Base-by-base conservation (phyloP, 1,140 invertebrate genomes). In the Lucilia sericata region DNA sequence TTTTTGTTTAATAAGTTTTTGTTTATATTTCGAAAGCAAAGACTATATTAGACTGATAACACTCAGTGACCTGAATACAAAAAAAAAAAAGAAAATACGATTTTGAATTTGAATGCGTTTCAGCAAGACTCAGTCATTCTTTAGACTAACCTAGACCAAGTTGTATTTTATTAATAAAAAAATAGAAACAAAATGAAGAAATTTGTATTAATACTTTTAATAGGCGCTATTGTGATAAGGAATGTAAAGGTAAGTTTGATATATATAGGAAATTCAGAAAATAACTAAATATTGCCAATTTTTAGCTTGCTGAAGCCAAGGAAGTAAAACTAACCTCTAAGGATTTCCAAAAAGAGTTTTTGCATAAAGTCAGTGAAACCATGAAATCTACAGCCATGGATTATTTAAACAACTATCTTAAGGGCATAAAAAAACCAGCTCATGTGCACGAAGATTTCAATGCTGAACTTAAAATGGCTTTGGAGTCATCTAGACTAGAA, bases 401-500 rank as follows among this genome's bases (percentile, higher is more conserved):
- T 25, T 42, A 76, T 76, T 36, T 85, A 5, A 80, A 83, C 76
- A 17, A 34, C 3, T 60, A 76, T 14, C 55, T 85, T 30, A 21
- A 78, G 13, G 47, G 83, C 4, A 21, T 85, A 4, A 78, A 75
- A 75, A 30, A 30, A 17, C 47, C 30, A 25, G 7, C 82, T 30
- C 76, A 21, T 25, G 55, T 65, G 34, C 21, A 83, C 19, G 74
- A 83, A 19, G 30, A 21, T 0, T 80, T 76, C 65, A 12, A 70
- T 9, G 2, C 30, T 0, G 36, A 42, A 34, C 51, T 84, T 80
- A 9, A 70, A 14, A 7, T 51, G 13, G 88, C 84, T 2, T 74
- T 84, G 0, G 70, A 84, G 0, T 60, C 84, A 1, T n/a, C 14
- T 0, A 85, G 85, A 55, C 47, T 89, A 0, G 85, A 85, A 34